A percentile compares a stretch with the other conserved stretches of the same genome.
phyloP scores from a whole-genome alignment of 2,797 vertebrate genomes.

The Arctocebus calabarensis region DNA sequence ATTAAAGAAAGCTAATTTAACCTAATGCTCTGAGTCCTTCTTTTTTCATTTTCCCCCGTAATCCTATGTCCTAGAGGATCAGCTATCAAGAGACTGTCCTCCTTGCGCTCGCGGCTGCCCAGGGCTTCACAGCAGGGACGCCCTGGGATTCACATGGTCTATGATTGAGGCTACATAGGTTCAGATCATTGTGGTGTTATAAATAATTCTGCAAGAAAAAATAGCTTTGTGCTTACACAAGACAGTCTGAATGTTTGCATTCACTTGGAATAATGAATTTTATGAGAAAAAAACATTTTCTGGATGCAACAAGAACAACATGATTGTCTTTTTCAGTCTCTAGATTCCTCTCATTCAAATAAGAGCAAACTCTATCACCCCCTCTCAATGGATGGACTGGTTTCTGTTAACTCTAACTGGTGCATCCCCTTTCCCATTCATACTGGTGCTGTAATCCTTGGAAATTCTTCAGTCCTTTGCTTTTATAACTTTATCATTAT shows the following conservation, averaged over 20 bases:
- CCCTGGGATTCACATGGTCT: not conserved
- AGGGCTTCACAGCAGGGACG: not conserved
- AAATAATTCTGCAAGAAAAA: not conserved
- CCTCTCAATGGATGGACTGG: not conserved
- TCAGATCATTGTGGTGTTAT: not conserved
- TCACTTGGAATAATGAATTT: not conserved
- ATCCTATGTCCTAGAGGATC: not conserved
- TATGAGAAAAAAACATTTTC: not conserved
- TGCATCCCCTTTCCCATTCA: not conserved
- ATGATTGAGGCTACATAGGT: not conserved
- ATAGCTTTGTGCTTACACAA: not conserved
- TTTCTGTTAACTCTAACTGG: not conserved
- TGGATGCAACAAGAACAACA: not conserved
- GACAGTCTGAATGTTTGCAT: not conserved
- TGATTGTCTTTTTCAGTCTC: not conserved
- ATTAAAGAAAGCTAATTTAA: too few species aligned
- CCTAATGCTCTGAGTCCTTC: not conserved
- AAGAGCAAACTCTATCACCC: not conserved
- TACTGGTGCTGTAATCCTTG: not conserved
- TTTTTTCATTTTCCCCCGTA: not conserved
- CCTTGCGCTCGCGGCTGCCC: not conserved
- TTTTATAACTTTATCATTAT: too few species aligned
- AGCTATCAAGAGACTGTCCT: not conserved
- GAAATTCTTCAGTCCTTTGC: not conserved
- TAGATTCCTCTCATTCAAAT: not conserved